phyloP scores from a whole-genome alignment of 1,140 invertebrate species.

The Antheraea pernyi region DNA sequence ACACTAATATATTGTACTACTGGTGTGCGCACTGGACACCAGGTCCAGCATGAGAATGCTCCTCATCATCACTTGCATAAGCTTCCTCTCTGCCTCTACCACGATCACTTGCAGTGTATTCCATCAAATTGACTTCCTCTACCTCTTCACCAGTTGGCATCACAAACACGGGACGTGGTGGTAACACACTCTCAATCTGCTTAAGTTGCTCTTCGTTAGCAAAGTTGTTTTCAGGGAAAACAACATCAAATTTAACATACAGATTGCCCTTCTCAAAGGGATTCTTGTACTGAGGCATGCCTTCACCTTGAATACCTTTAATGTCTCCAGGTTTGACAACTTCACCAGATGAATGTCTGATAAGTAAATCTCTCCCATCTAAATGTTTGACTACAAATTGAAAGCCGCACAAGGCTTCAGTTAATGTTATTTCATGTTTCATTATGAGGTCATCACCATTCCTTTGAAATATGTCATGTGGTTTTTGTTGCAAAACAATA shows the following conservation, averaged over 20 bases:
- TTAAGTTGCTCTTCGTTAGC: conserved; percentile 83
- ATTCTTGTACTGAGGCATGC: conserved; percentile 93
- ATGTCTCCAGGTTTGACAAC: conserved; percentile 89
- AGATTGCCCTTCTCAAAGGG: conserved; percentile 92
- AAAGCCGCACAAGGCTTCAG: conserved; percentile 96
- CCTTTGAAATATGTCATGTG: conserved; percentile 89
- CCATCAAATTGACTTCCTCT: conserved; percentile 90
- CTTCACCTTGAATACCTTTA: conserved; percentile 90
- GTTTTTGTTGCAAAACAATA: conserved; percentile 91
- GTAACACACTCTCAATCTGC: conserved; percentile 86
- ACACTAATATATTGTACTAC: conserved; percentile 71
- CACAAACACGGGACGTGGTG: conserved; percentile 82
- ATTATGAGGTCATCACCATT: conserved; percentile 88
- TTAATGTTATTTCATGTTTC: conserved; percentile 86
- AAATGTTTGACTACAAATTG: conserved; percentile 90
- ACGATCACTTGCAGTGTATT: conserved; percentile 83
- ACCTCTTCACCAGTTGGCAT: conserved; percentile 87
- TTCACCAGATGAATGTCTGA: conserved; percentile 86
- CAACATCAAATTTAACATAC: conserved; percentile 92
- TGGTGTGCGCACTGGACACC: conserved; percentile 87
- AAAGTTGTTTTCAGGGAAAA: conserved; percentile 92
- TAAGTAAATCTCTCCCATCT: conserved; percentile 88
- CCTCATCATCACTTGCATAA: conserved; percentile 85
- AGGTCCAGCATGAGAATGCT: conserved; percentile 78
- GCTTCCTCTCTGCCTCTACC: conserved; percentile 80